Conservation (phyloP, 1,140 invertebrate species). For the Phortica variegata region DNA sequence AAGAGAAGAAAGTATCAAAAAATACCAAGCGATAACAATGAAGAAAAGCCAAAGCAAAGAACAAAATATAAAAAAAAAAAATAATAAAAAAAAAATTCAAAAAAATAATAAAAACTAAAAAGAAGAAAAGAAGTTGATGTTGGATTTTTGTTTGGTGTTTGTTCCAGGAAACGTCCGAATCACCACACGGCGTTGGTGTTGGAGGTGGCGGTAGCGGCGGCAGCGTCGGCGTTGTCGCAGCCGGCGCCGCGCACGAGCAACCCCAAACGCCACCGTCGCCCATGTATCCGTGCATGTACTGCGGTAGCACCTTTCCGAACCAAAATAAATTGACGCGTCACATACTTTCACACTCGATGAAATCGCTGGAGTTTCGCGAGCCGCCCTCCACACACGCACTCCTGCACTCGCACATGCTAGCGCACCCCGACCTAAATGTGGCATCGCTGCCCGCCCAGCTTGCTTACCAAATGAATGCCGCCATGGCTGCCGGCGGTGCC, state of each 20-base stretch:
- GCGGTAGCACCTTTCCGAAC: slow-evolving; percentile 80
- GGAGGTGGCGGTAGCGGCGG: slow-evolving; percentile 57
- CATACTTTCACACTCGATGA: slow-evolving; percentile 82
- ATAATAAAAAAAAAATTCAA: slow-evolving; percentile 28
- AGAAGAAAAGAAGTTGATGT: slow-evolving; percentile 85
- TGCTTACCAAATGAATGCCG: slow-evolving; percentile 59
- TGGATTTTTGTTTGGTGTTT: slow-evolving; percentile 84
- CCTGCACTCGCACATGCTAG: slow-evolving; percentile 53
- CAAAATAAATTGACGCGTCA: slow-evolving; percentile 86
- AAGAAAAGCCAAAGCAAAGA: slow-evolving; percentile 26
- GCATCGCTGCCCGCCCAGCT: slow-evolving; percentile 43
- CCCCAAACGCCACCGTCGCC: slow-evolving; percentile 27
- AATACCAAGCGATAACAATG: slow-evolving; percentile 44
- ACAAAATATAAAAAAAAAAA: slow-evolving; percentile 26
- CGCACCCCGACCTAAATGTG: slow-evolving; percentile 59
- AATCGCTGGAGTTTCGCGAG: slow-evolving; percentile 81
- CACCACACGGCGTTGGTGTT: slow-evolving; percentile 60
- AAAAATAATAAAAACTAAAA: slow-evolving; percentile 27
- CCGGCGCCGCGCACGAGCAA: slow-evolving; percentile 26
- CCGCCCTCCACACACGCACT: slow-evolving; percentile 58
- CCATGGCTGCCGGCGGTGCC: slow-evolving; percentile 54
- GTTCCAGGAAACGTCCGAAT: slow-evolving; percentile 84
- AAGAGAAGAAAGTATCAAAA: slow-evolving; percentile 19
- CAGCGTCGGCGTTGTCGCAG: slow-evolving; percentile 26
- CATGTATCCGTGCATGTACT: slow-evolving; percentile 81